Conservation (phyloP, 2,888 invertebrate species). For the Vanessa cardui region DNA sequence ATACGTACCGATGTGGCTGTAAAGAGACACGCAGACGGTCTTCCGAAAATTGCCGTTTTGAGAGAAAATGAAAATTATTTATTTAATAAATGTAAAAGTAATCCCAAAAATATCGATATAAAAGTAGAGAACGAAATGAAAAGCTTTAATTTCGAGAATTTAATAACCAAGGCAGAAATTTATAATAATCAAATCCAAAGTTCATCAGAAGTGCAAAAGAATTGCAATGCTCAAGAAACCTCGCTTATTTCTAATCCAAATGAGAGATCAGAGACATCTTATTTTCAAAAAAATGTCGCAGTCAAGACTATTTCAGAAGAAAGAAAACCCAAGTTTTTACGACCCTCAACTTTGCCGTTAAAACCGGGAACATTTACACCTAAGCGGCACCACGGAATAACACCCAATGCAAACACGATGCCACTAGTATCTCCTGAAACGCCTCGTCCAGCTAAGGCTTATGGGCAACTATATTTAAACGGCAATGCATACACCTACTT, state of each 20-base stretch:
- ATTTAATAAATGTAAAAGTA: slow-evolving; percentile 55
- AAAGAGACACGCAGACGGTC: slow-evolving; percentile 66
- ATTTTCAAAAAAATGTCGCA: slow-evolving; percentile 72
- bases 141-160: slow-evolving; percentile 78
- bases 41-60: slow-evolving; percentile 60
- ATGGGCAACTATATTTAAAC: slow-evolving; percentile 93
- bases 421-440: slow-evolving; percentile 95
- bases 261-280: slow-evolving; percentile 77
- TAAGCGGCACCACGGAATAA: slow-evolving; percentile 91
- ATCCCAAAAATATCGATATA: slow-evolving; percentile 51
- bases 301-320: slow-evolving; percentile 63
- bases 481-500: slow-evolving; percentile 96
- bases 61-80: slow-evolving; percentile 63
- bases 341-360: slow-evolving; percentile 91
- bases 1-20: slow-evolving; percentile 58
- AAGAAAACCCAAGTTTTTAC: slow-evolving; percentile 86
- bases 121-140: slow-evolving; percentile 66
- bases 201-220: slow-evolving; percentile 71
- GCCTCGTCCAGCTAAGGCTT: slow-evolving; percentile 93
- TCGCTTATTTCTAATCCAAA: slow-evolving; percentile 50
- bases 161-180: slow-evolving; percentile 80
- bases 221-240: slow-evolving; percentile 63
- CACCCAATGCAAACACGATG: slow-evolving; percentile 91
- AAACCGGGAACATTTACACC: slow-evolving; percentile 93
- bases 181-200: slow-evolving; percentile 73